phyloP scores from a whole-genome alignment of 2,113 vertebrate genomes.

The Pterocles burchelli region DNA sequence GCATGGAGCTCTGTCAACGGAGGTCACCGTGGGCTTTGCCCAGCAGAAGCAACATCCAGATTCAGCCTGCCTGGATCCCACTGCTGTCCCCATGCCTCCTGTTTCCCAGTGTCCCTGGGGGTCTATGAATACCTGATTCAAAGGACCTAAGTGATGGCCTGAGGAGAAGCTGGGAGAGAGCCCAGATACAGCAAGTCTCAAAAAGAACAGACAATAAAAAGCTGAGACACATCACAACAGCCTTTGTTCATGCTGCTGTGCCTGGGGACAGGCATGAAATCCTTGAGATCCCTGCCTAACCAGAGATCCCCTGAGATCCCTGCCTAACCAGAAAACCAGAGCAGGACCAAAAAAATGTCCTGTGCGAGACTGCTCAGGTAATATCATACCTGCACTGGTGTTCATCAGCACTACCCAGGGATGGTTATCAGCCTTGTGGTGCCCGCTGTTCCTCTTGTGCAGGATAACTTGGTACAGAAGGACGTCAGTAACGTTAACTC shows the following conservation, averaged over 20 bases:
- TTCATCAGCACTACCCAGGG: background rate
- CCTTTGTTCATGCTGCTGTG: background rate
- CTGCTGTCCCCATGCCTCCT: background rate
- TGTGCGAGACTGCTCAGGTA: background rate
- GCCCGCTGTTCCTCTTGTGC: rapidly evolving
- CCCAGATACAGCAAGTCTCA: background rate
- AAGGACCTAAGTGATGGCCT: background rate
- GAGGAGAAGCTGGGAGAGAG: background rate
- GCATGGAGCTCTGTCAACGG: rapidly evolving
- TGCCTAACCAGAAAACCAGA: background rate
- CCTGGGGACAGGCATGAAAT: background rate
- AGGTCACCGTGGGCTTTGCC: background rate
- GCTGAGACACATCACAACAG: background rate
- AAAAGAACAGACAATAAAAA: background rate
- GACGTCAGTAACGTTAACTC: background rate
- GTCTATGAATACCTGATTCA: background rate
- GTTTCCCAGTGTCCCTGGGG: background rate
- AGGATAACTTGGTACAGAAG: background rate
- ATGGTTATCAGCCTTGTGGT: background rate
- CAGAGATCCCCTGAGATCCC: background rate
- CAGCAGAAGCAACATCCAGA: background rate
- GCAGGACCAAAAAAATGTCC: background rate
- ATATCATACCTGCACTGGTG: background rate
- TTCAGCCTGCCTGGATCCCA: background rate
- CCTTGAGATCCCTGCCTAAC: background rate